A percentile compares a stretch with the other conserved stretches of the same genome.
phyloP scores from a whole-genome alignment of 53 echinoderm and acorn worm genomes.

The Holothuria scabra region DNA sequence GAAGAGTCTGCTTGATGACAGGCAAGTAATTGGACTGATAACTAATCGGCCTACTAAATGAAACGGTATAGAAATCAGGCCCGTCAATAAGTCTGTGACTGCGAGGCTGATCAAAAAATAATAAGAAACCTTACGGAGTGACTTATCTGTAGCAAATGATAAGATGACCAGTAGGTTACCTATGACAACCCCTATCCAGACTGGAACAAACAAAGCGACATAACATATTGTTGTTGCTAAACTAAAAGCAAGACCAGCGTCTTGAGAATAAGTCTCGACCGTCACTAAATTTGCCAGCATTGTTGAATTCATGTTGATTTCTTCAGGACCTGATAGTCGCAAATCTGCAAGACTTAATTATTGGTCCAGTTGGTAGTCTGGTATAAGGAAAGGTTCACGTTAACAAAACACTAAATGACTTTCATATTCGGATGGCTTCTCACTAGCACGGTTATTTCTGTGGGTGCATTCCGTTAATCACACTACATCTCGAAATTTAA shows the following conservation, averaged over 20 bases:
- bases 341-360: too few species aligned
- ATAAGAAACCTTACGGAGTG: slow-evolving; percentile 22
- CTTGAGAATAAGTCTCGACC: too few species aligned
- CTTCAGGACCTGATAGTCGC: too few species aligned
- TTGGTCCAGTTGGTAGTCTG: too few species aligned
- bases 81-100: slow-evolving; percentile 14
- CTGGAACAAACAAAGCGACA: slow-evolving; percentile 7
- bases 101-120: slow-evolving; percentile 34
- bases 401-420: too few species aligned
- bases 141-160: neutral
- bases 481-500: too few species aligned
- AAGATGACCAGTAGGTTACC: slow-evolving; percentile 28
- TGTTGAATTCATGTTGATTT: too few species aligned
- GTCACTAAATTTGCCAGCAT: too few species aligned
- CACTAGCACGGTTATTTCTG: too few species aligned
- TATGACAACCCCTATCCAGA: neutral
- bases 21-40: slow-evolving; percentile 26
- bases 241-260: neutral
- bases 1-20: neutral
- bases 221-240: slow-evolving; percentile 16
- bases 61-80: slow-evolving; percentile 6
- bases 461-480: too few species aligned
- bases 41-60: slow-evolving; percentile 21
- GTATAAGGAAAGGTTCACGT: too few species aligned
- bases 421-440: too few species aligned